phyloP scores from a whole-genome alignment of 2,888 invertebrate species.

The Oxycera nigricornis region DNA sequence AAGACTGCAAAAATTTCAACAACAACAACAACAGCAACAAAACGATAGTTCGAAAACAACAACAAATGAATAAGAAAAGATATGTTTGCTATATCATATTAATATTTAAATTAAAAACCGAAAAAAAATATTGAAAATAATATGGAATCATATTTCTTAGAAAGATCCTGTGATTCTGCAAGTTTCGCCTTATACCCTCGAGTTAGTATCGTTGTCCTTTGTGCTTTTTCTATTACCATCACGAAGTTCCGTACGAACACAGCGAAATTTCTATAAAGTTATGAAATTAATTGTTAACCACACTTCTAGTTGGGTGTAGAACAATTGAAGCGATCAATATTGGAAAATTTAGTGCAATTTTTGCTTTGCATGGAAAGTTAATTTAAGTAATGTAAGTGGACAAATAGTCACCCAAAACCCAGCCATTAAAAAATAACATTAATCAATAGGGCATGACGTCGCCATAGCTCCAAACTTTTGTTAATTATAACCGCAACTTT shows the following conservation, averaged over 20 bases:
- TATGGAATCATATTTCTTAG: slow-evolving; percentile 17
- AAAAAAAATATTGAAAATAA: slow-evolving; percentile 19
- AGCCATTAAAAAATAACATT: too few species aligned
- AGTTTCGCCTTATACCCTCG: neutral
- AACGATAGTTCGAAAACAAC: slow-evolving; percentile 22
- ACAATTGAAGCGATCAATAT: too few species aligned
- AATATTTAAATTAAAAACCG: slow-evolving; percentile 33
- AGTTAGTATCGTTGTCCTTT: neutral
- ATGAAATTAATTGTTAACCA: too few species aligned
- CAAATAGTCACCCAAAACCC: too few species aligned
- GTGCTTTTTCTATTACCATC: neutral
- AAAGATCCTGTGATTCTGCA: neutral
- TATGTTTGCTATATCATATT: slow-evolving; percentile 37
- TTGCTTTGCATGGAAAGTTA: too few species aligned
- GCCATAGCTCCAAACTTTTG: too few species aligned
- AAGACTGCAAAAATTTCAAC: slow-evolving; percentile 74
- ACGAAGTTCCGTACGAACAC: neutral
- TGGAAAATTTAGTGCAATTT: too few species aligned
- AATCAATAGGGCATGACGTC: too few species aligned
- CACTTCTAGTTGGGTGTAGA: too few species aligned
- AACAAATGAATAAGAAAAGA: slow-evolving; percentile 35
- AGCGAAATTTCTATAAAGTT: neutral
- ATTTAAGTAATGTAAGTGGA: too few species aligned
- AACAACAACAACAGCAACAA: slow-evolving; percentile 17
- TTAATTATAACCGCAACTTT: too few species aligned